A percentile compares a stretch with the other conserved stretches of the same genome.
Conservation (phyloP, 2,113 vertebrate species). For the Dromiciops gliroides region DNA sequence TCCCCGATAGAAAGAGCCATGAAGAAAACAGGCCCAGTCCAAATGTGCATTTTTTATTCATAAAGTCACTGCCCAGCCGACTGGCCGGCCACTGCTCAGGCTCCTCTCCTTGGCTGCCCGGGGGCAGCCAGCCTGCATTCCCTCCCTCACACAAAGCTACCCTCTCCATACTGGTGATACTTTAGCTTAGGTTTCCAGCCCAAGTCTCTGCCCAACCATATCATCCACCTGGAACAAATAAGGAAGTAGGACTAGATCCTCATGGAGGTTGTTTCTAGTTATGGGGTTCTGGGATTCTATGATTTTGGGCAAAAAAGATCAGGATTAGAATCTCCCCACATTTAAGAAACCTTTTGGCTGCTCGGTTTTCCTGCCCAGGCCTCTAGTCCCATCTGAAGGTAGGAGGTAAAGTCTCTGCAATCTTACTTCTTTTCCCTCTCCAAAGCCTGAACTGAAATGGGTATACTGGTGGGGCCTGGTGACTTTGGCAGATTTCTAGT, state of each 20-base stretch:
- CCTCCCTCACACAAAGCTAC: background rate
- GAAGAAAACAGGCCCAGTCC: conserved; percentile 80
- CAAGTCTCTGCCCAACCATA: background rate
- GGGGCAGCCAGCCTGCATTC: background rate
- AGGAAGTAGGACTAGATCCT: background rate
- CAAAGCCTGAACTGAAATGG: background rate
- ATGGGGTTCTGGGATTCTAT: background rate
- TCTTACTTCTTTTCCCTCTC: background rate
- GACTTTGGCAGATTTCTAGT: background rate
- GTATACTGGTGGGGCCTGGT: background rate
- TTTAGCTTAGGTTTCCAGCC: background rate
- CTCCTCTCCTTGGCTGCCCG: background rate
- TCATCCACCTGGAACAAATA: background rate
- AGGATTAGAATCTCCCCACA: background rate
- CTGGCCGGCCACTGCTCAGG: background rate
- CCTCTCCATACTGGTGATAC: background rate
- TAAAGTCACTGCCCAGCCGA: conserved; percentile 76
- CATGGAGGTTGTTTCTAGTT: background rate
- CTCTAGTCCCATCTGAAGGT: background rate
- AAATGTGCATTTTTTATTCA: conserved; percentile 81
- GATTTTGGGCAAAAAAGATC: background rate
- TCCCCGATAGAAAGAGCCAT: conserved; percentile 80
- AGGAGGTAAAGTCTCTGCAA: background rate
- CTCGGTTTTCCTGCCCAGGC: background rate
- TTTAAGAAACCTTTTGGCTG: background rate